Evolutionary conservation across 2,113 vertebrate species (phyloP).

Genomic region (Neolamprologus cancellatus): DNA sequence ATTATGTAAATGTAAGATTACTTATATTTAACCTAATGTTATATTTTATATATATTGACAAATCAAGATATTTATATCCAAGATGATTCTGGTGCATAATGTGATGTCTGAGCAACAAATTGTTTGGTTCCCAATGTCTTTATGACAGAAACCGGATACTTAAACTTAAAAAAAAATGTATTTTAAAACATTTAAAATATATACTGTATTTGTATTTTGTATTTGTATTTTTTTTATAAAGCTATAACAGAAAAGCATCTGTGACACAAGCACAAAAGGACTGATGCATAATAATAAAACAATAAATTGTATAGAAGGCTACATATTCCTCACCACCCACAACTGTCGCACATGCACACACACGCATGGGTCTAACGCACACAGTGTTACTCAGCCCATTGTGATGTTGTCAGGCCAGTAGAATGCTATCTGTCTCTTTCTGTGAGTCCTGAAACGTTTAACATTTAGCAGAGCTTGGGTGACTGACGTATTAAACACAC

Average conservation of each 20-base stretch:
- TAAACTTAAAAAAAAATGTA: fast-evolving
- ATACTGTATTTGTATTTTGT: neutral
- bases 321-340: conserved; percentile 14
- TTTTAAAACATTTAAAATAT: neutral
- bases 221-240: too few relatives aligned
- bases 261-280: conserved; percentile 10
- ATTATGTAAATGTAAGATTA: neutral
- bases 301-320: conserved; percentile 28
- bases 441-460: conserved; percentile 47
- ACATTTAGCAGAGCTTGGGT: conserved; percentile 51
- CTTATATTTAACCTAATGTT: neutral
- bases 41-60: neutral
- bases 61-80: neutral
- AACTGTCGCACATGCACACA: neutral
- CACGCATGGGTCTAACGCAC: neutral
- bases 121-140: neutral
- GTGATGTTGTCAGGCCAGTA: conserved; percentile 47
- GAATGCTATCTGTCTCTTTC: conserved; percentile 42
- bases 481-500: conserved; percentile 36
- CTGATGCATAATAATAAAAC: neutral
- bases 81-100: neutral
- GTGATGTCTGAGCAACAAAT: neutral
- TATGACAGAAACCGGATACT: neutral
- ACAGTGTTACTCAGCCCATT: conserved; percentile 18
- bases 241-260: neutral